Conservation (phyloP, 2,113 vertebrate genomes). For the Eleginops maclovinus region DNA sequence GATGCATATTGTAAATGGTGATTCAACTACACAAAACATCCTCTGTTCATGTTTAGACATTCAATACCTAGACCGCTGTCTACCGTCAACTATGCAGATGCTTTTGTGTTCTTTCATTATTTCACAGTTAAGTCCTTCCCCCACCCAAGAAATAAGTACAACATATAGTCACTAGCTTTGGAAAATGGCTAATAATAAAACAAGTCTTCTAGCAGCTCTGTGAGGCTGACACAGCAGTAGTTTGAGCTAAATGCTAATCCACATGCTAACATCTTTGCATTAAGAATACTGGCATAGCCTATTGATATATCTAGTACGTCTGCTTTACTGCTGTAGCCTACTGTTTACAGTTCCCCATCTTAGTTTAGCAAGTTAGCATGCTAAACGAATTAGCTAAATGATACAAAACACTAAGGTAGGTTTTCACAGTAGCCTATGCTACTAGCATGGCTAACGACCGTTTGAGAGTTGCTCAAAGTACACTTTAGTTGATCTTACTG, state of each 20-base stretch:
- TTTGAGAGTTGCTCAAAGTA: not conserved
- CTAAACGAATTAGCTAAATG: not conserved
- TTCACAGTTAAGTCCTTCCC: too few relatives aligned
- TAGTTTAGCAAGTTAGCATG: not conserved
- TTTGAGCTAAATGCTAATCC: not conserved
- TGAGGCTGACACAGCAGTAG: not conserved
- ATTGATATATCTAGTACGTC: not conserved
- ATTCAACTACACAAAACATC: slow-evolving; percentile 11
- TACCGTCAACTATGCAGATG: too few relatives aligned
- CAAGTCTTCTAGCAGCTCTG: too few relatives aligned
- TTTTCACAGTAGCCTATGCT: too few relatives aligned
- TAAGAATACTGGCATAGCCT: not conserved
- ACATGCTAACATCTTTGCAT: not conserved
- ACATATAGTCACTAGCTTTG: too few relatives aligned
- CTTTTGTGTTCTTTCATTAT: too few relatives aligned
- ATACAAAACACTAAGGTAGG: not conserved
- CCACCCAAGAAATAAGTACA: too few relatives aligned
- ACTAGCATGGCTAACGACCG: not conserved
- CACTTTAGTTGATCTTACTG: not conserved
- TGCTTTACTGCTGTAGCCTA: too few relatives aligned
- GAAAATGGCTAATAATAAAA: too few relatives aligned
- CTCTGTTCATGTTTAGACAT: not conserved
- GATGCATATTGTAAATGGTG: not conserved
- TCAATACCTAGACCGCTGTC: too few relatives aligned
- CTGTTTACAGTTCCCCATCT: not conserved